Percentiles rank a stretch among this genome's conserved stretches.
Conservation (phyloP, 2,888 invertebrate genomes). For the Junonia oenone region DNA sequence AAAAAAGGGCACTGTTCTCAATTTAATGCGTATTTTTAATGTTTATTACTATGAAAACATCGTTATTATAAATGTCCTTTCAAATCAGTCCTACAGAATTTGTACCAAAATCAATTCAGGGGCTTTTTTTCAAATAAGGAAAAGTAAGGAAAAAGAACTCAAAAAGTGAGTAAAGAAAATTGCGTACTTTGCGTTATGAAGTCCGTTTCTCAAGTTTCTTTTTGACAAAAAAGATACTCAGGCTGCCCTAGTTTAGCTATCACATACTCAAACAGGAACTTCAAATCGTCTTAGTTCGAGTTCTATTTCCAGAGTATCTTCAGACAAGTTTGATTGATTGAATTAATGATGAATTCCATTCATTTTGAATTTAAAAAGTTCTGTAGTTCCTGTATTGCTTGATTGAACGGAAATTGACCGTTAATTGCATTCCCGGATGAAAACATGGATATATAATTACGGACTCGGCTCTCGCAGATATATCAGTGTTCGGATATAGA, state of each 20-base stretch:
- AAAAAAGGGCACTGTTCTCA: no score
- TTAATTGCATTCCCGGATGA: background rate
- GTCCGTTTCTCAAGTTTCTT: no score
- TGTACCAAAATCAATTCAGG: no score
- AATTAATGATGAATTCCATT: background rate
- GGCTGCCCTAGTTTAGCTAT: background rate
- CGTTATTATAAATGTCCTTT: no score
- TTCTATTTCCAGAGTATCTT: background rate
- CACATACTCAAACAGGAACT: background rate
- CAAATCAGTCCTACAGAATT: no score
- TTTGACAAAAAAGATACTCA: no score
- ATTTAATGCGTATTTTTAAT: no score
- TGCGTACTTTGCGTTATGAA: no score
- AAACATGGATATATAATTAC: background rate
- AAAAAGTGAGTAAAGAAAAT: no score
- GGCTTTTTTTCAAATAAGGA: no score
- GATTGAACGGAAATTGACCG: conserved; percentile 5
- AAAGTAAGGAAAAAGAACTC: no score
- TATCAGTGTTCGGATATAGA: background rate
- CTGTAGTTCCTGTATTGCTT: background rate
- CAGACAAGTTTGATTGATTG: background rate
- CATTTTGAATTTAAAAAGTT: background rate
- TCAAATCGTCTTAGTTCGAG: background rate
- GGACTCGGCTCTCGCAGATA: background rate
- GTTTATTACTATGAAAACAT: no score